Base-by-base conservation (phyloP, 1,140 invertebrate genomes). In the Drosophila tristis region DNA sequence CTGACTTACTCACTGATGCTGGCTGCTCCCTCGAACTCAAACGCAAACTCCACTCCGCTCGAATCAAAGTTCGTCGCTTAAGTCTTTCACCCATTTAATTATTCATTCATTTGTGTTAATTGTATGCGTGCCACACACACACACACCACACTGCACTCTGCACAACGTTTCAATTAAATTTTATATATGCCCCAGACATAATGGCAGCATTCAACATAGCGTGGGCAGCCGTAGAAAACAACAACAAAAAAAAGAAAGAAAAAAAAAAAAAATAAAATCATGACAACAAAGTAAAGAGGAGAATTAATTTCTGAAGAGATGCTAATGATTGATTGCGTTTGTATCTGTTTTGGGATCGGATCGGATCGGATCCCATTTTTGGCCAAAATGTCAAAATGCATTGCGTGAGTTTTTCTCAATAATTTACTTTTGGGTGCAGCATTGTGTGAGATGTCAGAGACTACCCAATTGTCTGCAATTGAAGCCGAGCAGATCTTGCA, bases 81-180 rank as follows among this genome's bases (percentile, higher is more conserved):
- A 82, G 65, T 84, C 80, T 79, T 84, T 84, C 72, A 60, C 39
- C 50, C 63, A 56, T 62, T 72, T 85, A 84, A 84, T 84, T 85
- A 84, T 84, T 84, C 75, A 85, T 84, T 84, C 80, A 84, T 58
- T 80, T 85, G 71, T 76, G 75, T 72, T 84, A 84, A 84, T 84
- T 84, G 76, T 85, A 84, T 84, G 80, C 80, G 80, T 85, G 80
- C 79, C 74, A 56, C 49, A 81, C 80, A 58, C 59, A 31, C 2
- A 35, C 48, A 66, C 13, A 48, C 51, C 23, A 13, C 11, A 35
- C n/a, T 35, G 13, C 23, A 70, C 50, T 57, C 50, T 57, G 66
- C 66, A 70, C 67, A 70, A 35, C 45, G 45, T 60, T 67, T 75
- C 62, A 68, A 63, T 67, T 75, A 59, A 68, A 79, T 79, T 82